Conservation (phyloP, 1,140 invertebrate genomes). For the Teleogryllus occipitalis region DNA sequence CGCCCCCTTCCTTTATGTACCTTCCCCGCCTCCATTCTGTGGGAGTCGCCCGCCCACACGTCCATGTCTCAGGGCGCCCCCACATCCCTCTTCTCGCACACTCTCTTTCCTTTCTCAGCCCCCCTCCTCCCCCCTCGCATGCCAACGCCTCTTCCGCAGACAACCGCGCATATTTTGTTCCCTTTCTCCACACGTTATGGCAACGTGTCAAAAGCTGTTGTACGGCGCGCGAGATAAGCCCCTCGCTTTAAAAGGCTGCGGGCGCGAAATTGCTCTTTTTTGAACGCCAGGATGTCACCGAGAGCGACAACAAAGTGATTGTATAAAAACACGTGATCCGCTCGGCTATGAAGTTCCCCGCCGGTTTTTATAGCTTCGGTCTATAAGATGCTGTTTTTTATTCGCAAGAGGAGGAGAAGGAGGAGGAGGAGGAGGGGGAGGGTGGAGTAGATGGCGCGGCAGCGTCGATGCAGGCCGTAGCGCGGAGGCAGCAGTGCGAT, state of each 20-base stretch:
- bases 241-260: not conserved
- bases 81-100: no score
- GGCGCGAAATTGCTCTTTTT: not conserved
- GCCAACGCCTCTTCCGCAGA: not conserved
- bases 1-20: no score
- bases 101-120: not conserved
- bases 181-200: not conserved
- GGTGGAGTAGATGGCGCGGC: not conserved
- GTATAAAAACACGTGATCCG: not conserved
- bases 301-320: not conserved
- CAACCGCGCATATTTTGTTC: not conserved
- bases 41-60: no score
- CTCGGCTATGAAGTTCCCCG: not conserved
- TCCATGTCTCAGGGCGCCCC: no score
- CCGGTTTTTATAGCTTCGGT: not conserved
- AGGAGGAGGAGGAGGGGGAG: not conserved
- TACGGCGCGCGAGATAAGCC: not conserved
- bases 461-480: no score
- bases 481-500: no score
- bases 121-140: not conserved
- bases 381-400: not conserved
- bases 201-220: slow-evolving; percentile 3
- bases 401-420: not conserved
- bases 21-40: no score
- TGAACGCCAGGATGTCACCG: not conserved